phyloP scores from a whole-genome alignment of 2,888 invertebrate species.

The Boloria euphrosyne region DNA sequence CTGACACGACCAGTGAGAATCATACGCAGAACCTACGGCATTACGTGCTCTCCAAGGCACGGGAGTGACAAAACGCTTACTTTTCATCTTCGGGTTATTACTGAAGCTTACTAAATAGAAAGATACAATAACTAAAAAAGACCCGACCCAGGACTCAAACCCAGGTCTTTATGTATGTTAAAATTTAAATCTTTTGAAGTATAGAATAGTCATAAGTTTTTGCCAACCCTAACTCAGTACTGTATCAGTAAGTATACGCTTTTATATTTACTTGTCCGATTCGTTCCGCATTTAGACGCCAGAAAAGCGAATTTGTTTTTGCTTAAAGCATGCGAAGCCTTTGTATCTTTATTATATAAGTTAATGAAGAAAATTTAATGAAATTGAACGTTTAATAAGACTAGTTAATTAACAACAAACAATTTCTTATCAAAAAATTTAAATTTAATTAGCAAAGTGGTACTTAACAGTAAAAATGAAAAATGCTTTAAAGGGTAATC shows the following conservation, averaged over 20 bases:
- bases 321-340: background rate
- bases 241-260: constrained; percentile 19
- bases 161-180: too few relatives aligned
- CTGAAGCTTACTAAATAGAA: too few relatives aligned
- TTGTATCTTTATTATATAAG: background rate
- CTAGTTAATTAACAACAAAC: constrained; percentile 6
- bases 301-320: constrained; percentile 21
- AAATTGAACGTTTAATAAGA: constrained; percentile 6
- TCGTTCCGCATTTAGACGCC: constrained; percentile 20
- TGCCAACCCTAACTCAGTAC: constrained; percentile 8
- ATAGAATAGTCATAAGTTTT: background rate
- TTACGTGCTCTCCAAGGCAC: too few relatives aligned
- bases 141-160: too few relatives aligned
- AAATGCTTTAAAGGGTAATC: constrained; percentile 13
- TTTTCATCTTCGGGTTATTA: too few relatives aligned
- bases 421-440: constrained; percentile 2
- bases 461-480: constrained; percentile 7
- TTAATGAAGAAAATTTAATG: background rate
- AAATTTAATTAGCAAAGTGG: constrained; percentile 18
- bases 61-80: too few relatives aligned
- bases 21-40: too few relatives aligned
- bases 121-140: too few relatives aligned
- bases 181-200: too few relatives aligned
- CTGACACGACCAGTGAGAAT: too few relatives aligned
- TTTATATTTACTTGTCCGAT: constrained; percentile 29